Evolutionary conservation across 2,888 invertebrate species (phyloP), one percentile per base, ranked within the genome.

Genomic region (Yponomeuta plumbellus): DNA sequence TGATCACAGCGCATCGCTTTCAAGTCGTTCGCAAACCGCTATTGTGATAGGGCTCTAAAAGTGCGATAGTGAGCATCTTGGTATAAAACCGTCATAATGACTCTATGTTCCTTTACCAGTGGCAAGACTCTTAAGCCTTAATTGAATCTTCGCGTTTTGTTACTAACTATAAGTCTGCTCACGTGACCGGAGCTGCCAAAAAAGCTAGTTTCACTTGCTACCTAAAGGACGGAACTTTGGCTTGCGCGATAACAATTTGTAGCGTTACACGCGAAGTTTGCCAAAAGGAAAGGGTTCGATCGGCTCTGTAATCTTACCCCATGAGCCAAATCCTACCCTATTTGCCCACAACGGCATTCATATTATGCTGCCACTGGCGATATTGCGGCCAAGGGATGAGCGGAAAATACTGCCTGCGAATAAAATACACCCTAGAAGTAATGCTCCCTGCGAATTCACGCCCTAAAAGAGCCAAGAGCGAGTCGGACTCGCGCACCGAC

Each of bases 241-340:
- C 34, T 17, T 13, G 17, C 62, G 26, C 62, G 62, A 62, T 62
- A 62, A 61, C 61, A 61, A 61, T 61, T 61, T 61, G 61, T 26
- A 58, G n/a, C 39, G 61, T 34, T n/a, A 34, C 61, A 61, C 26
- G 39, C 17, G 34, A 62, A 62, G 34, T 62, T 62, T 62, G 71
- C 72, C 72, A 72, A 74, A 73, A 75, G 71, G 74, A 75, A 79
- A 79, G 74, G 76, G 76, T 74, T 73, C 71, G 70, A 72, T 70
- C 71, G 75, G 75, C 72, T 73, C 72, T 72, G 77, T 79, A 80
- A 80, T 80, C 77, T 80, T 79, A 77, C 76, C 77, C 74, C 73
- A 76, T 75, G 76, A 76, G 74, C 74, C 74, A 80, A 80, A 80
- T 78, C 81, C 76, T 76, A 79, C 77, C 78, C 76, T 81, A 79